Evolutionary conservation across 1,140 invertebrate species (phyloP), one percentile per base, ranked within the genome.

Genomic region (Eriocheir sinensis): DNA sequence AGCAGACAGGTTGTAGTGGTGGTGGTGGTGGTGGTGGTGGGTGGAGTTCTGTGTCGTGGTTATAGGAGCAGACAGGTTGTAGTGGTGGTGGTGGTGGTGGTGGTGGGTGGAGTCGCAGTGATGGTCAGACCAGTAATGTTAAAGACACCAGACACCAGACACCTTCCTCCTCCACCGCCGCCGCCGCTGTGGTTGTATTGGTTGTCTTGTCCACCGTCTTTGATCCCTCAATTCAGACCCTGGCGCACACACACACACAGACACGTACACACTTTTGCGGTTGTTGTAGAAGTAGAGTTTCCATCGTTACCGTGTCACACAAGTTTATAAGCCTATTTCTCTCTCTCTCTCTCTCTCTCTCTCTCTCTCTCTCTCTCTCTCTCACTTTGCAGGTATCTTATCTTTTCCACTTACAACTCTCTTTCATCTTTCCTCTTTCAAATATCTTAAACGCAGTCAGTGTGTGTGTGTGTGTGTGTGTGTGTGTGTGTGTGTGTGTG

Each of bases 271-370:
- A 53, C 21, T 53, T 2, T 12, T 17, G 48, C 8, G 21, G 48
- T 12, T 17, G 48, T 12, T 17, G 48, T 53, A 53, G 8, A 17
- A 53, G 8, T 53, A 53, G 48, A n/a, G n/a, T n/a, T n/a, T n/a
- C n/a, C n/a, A n/a, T n/a, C n/a, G n/a, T n/a, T n/a, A n/a, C n/a
- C n/a, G n/a, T n/a, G n/a, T n/a, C n/a, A n/a, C n/a, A n/a, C n/a
- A n/a, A n/a, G n/a, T n/a, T n/a, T n/a, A n/a, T n/a, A n/a, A n/a
- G n/a, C n/a, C n/a, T n/a, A n/a, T 72, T n/a, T 72, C 60, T 72
- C 60, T 72, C 60, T 72, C 60, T 72, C 60, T 72, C 60, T 72
- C 60, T 72, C 60, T 72, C 60, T 72, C 60, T 72, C 60, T 72
- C 60, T 72, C 60, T 72, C 60, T 72, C 60, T 72, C 60, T 72